These are phyloP conservation scores for Seira ritae DNA, from an alignment of 2,888 invertebrate genomes.

Conservation along the genomic window DNA sequence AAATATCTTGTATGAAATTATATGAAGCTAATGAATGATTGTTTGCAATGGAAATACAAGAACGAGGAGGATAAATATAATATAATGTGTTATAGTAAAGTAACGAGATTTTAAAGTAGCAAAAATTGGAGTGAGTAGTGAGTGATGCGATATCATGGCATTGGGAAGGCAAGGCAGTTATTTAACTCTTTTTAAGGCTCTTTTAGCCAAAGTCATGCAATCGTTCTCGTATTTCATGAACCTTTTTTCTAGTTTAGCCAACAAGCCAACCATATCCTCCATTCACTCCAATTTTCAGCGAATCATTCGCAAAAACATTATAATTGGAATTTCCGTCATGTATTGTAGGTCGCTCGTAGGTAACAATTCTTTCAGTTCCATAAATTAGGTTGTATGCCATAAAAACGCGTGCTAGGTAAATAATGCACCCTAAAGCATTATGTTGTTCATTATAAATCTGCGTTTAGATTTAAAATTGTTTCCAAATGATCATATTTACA, in stretches of 20 bases:
- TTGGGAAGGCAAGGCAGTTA: background rate
- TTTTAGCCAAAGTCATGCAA: background rate
- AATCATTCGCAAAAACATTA: no score
- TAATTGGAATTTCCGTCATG: no score
- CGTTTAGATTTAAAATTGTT: no score
- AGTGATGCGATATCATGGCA: slow-evolving; percentile 2
- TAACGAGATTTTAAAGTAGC: slow-evolving; percentile 5
- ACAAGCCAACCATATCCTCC: background rate
- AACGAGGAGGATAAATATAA: background rate
- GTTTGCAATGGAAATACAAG: background rate
- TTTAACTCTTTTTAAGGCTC: background rate
- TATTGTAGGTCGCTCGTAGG: no score
- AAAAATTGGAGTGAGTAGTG: background rate
- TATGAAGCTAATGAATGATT: background rate
- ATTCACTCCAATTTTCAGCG: slow-evolving; percentile 1
- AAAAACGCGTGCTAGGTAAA: no score
- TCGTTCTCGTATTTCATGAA: background rate
- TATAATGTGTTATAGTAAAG: background rate
- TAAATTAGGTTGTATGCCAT: no score
- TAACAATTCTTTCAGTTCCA: no score
- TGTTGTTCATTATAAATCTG: no score
- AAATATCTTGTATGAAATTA: background rate
- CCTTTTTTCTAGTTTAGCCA: background rate
- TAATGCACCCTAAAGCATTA: no score
- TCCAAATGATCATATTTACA: no score